These are phyloP conservation scores for Acipenser ruthenus DNA, from an alignment of 2,797 vertebrate species.

Conservation along the genomic window DNA sequence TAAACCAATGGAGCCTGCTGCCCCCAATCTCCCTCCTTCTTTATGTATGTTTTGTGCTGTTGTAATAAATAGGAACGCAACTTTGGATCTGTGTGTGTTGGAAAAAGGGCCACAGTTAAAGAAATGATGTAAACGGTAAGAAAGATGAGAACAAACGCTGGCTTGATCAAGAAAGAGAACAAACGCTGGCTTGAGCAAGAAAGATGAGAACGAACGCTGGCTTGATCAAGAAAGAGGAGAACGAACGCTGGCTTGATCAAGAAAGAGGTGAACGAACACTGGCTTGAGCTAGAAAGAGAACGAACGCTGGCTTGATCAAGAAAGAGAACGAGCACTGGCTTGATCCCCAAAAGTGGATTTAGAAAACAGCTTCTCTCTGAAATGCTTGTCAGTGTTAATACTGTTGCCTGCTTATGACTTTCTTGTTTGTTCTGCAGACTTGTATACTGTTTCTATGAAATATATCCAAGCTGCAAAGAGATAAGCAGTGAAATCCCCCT, in stretches of 20 bases:
- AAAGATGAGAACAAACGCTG: too few relatives aligned
- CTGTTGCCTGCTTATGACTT: conserved; percentile 57
- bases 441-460: conserved; percentile 77
- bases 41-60: background rate
- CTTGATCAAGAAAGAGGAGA: too few relatives aligned
- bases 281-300: too few relatives aligned
- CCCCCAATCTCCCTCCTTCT: too few relatives aligned
- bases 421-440: conserved; percentile 68
- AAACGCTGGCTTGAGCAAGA: too few relatives aligned
- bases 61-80: conserved; percentile 2
- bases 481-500: conserved; percentile 53
- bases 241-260: too few relatives aligned
- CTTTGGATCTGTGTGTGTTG: conserved; percentile 19
- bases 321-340: conserved; percentile 3
- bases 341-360: conserved; percentile 49
- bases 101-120: conserved; percentile 59
- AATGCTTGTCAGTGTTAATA: conserved; percentile 31
- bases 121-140: conserved; percentile 16
- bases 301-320: conserved; percentile 33
- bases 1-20: too few relatives aligned
- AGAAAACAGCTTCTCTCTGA: conserved; percentile 26
- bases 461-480: conserved; percentile 62
- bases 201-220: too few relatives aligned
- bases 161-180: too few relatives aligned
- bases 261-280: too few relatives aligned